Evolutionary conservation across 37 sponge, comb jelly and placozoan genomes (phyloP).

Genomic region (Tethya wilhelma): DNA sequence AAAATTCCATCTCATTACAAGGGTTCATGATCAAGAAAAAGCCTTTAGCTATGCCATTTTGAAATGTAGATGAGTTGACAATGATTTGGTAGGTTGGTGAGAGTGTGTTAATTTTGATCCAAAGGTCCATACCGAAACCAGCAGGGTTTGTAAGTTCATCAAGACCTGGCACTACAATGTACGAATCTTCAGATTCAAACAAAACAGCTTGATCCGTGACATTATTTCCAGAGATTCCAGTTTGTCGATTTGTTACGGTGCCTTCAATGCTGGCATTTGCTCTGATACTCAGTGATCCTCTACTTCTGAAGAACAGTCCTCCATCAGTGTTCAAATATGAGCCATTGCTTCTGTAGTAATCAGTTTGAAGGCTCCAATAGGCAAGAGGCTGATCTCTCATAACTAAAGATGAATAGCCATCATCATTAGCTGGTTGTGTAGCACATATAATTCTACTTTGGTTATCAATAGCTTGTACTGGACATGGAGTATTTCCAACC

Average conservation of each 20-base stretch:
- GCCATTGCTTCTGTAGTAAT: constrained; percentile 16
- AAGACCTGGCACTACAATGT: constrained; percentile 39
- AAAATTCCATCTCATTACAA: constrained; percentile 75
- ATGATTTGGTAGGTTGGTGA: constrained; percentile 15
- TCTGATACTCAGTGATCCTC: constrained; percentile 20
- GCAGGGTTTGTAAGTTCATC: neutral
- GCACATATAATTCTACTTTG: constrained; percentile 46
- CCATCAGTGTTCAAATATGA: constrained; percentile 24
- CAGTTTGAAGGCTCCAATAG: constrained; percentile 77
- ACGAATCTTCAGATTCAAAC: constrained; percentile 34
- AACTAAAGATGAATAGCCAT: constrained; percentile 82
- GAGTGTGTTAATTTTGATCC: constrained; percentile 24
- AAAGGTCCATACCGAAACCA: constrained; percentile 67
- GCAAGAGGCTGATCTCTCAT: constrained; percentile 13
- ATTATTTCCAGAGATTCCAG: constrained; percentile 65
- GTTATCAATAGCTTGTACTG: constrained; percentile 23
- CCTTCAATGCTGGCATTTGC: constrained; percentile 26
- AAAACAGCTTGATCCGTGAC: constrained; percentile 48
- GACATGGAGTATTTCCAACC: constrained; percentile 83
- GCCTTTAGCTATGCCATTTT: constrained; percentile 25
- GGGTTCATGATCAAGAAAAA: constrained; percentile 72
- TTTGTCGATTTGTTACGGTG: neutral
- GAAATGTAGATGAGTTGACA: neutral
- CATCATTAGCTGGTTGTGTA: constrained; percentile 53
- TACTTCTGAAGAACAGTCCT: constrained; percentile 5